Conservation (phyloP, 1,140 invertebrate species). For the Magallana ariakensis region DNA sequence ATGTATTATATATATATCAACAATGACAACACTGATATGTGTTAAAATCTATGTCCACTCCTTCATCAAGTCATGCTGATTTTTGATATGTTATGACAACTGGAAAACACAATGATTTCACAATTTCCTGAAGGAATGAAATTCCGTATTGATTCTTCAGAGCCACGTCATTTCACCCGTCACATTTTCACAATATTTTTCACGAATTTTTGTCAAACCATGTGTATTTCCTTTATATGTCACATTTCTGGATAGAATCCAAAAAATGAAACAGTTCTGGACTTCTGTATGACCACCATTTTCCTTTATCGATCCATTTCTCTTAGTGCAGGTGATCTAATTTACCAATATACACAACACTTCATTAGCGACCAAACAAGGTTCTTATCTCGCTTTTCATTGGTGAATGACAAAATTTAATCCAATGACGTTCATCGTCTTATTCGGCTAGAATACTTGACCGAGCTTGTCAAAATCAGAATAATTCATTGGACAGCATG, state of each 20-base stretch:
- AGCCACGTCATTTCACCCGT: conserved; percentile 8
- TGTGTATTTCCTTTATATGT: not conserved
- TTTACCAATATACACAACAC: conserved; percentile 18
- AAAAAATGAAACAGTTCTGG: not conserved
- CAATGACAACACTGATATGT: not conserved
- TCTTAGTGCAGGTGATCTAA: conserved; percentile 20
- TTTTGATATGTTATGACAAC: conserved; percentile 7
- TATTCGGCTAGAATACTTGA: not conserved
- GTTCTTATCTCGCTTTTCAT: conserved; percentile 18
- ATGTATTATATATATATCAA: not conserved
- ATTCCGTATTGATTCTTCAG: not conserved
- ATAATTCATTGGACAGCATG: not conserved
- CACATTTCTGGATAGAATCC: conserved; percentile 28
- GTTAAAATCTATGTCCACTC: not conserved
- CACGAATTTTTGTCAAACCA: not conserved
- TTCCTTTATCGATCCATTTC: conserved; percentile 36
- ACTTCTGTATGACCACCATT: conserved; percentile 32
- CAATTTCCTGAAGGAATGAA: conserved; percentile 31
- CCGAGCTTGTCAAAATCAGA: not conserved
- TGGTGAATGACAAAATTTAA: not conserved
- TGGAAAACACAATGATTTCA: conserved; percentile 14
- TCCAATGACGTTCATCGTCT: conserved; percentile 10
- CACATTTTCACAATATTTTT: not conserved
- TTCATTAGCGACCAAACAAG: conserved; percentile 43
- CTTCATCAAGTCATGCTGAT: not conserved